Conservation (phyloP, 2,888 invertebrate genomes). For the Diadromus collaris region DNA sequence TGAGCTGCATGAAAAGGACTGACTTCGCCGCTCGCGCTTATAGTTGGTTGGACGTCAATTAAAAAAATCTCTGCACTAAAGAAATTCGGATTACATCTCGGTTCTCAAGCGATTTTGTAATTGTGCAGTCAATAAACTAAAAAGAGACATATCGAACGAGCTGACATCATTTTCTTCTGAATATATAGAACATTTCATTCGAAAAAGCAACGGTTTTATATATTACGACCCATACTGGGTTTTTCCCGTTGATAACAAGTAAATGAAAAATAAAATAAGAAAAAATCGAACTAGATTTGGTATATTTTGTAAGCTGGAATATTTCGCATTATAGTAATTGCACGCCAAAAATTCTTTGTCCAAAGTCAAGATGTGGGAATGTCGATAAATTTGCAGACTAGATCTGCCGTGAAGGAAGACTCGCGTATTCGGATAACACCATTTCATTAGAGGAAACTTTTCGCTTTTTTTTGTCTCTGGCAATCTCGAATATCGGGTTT, state of each 20-base stretch:
- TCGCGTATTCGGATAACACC: not conserved
- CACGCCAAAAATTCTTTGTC: not conserved
- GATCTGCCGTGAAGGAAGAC: conserved; percentile 2
- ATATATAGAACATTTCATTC: not conserved
- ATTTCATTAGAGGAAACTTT: conserved; percentile 21
- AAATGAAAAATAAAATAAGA: too few relatives aligned
- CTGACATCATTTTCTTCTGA: too few relatives aligned
- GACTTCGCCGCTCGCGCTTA: conserved; percentile 7
- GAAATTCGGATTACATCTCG: not conserved
- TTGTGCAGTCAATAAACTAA: too few relatives aligned
- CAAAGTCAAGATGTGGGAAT: not conserved
- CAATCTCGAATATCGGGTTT: conserved; percentile 8
- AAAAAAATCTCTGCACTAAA: not conserved
- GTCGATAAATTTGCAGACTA: not conserved
- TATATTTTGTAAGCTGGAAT: not conserved
- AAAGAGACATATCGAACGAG: too few relatives aligned
- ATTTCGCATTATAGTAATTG: not conserved
- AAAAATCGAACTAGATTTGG: too few relatives aligned
- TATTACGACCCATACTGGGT: too few relatives aligned
- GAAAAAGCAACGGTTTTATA: not conserved
- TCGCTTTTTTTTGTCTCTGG: conserved; percentile 21
- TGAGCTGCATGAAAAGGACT: conserved; percentile 41
- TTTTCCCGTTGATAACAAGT: too few relatives aligned
- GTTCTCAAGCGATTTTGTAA: not conserved
- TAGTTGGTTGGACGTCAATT: conserved; percentile 23